phyloP scores from a whole-genome alignment of 2,113 vertebrate genomes.

The Pholis gunnellus region DNA sequence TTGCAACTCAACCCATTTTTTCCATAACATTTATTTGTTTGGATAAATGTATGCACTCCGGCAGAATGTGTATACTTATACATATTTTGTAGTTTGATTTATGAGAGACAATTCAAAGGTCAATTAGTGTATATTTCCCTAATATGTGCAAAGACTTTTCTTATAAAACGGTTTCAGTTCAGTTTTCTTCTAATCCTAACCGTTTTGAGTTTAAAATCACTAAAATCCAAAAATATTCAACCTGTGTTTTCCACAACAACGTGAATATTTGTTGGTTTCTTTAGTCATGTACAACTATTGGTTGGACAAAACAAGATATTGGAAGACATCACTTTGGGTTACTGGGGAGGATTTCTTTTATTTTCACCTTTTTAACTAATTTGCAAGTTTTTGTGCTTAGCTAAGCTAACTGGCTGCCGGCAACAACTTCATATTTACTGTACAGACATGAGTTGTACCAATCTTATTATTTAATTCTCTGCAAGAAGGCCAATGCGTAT shows the following conservation, averaged over 20 bases:
- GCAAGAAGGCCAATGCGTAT: background rate
- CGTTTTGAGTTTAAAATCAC: background rate
- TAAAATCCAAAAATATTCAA: background rate
- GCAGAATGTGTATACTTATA: background rate
- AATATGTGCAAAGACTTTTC: background rate
- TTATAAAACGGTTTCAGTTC: background rate
- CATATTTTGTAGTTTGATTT: background rate
- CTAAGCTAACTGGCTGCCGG: background rate
- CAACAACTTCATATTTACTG: background rate
- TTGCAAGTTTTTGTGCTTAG: background rate
- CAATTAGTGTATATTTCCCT: background rate
- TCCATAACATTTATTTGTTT: background rate
- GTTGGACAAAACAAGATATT: background rate
- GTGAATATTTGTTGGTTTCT: background rate
- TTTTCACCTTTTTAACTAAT: background rate
- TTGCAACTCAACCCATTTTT: background rate
- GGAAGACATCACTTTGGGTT: background rate
- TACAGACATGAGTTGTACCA: background rate
- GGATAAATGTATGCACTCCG: background rate
- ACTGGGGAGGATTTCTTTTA: background rate
- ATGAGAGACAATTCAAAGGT: background rate
- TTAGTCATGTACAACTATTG: background rate
- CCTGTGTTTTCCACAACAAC: background rate
- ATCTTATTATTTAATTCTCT: background rate
- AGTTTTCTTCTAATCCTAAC: background rate